phyloP scores from a whole-genome alignment of 2,888 invertebrate genomes.

The Portevinia maculata region DNA sequence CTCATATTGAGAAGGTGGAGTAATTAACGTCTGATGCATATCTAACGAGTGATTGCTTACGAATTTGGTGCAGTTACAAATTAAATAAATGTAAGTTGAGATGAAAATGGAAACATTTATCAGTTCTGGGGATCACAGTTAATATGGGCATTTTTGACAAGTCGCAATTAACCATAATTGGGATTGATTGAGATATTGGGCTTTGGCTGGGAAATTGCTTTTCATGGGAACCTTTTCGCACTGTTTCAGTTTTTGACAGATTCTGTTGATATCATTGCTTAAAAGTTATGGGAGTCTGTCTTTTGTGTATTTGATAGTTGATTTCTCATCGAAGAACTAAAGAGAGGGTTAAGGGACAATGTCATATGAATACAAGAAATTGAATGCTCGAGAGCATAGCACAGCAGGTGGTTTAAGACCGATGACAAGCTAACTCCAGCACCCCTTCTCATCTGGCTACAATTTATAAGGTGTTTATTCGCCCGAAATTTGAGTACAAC shows the following conservation, averaged over 20 bases:
- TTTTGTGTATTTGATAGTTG: too few species aligned
- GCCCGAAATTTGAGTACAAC: too few species aligned
- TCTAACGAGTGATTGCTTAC: constrained; percentile 47
- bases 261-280: too few species aligned
- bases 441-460: too few species aligned
- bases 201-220: constrained; percentile 35
- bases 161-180: constrained; percentile 66
- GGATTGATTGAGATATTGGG: constrained; percentile 54
- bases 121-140: constrained; percentile 36
- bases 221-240: constrained; percentile 44
- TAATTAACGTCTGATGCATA: constrained; percentile 71
- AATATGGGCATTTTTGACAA: constrained; percentile 49
- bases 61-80: constrained; percentile 56
- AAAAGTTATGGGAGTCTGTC: too few species aligned
- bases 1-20: constrained; percentile 67
- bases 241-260: neutral
- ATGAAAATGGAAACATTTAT: constrained; percentile 52
- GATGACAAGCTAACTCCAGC: too few species aligned
- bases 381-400: too few species aligned
- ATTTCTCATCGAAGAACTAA: too few species aligned
- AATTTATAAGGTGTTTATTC: too few species aligned
- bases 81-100: constrained; percentile 50
- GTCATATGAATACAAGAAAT: too few species aligned
- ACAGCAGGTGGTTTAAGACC: too few species aligned
- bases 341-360: too few species aligned